Percentiles rank a stretch among this genome's conserved stretches.
phyloP scores from a whole-genome alignment of 2,797 vertebrate species.

The Poecilia wingei region DNA sequence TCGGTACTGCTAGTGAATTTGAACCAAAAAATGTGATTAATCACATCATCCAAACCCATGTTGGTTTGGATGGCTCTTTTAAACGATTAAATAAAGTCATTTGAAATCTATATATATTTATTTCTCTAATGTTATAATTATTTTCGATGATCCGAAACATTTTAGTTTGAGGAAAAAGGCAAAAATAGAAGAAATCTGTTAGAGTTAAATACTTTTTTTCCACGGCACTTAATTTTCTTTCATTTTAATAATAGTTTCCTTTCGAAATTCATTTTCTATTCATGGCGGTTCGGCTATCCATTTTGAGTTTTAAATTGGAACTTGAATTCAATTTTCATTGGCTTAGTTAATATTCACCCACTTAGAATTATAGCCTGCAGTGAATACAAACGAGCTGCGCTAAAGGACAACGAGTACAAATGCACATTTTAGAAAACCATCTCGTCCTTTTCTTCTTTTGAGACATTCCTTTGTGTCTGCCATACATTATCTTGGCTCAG shows the following conservation, averaged over 20 bases:
- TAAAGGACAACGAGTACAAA: slow-evolving; percentile 11
- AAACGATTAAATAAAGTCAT: not conserved
- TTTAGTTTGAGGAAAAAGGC: not conserved
- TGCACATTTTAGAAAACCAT: slow-evolving; percentile 16
- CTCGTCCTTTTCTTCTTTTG: slow-evolving; percentile 15
- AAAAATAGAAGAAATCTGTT: not conserved
- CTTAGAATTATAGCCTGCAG: slow-evolving; percentile 5
- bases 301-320: slow-evolving; percentile 25
- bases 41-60: not conserved
- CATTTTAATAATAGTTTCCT: slow-evolving; percentile 4
- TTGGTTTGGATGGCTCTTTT: not conserved
- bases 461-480: not conserved
- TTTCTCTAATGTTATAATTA: not conserved
- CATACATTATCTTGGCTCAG: not conserved
- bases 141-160: not conserved
- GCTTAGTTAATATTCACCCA: slow-evolving; percentile 29
- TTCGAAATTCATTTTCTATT: slow-evolving; percentile 21
- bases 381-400: slow-evolving; percentile 33
- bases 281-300: slow-evolving; percentile 11
- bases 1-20: not conserved
- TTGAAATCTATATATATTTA: not conserved
- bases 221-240: not conserved
- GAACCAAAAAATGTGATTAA: not conserved
- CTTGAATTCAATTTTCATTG: slow-evolving; percentile 14
- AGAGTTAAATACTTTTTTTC: not conserved